Percentiles rank a stretch among this genome's conserved stretches.
Conservation (phyloP, 2,888 invertebrate species). For the Diaperis boleti region DNA sequence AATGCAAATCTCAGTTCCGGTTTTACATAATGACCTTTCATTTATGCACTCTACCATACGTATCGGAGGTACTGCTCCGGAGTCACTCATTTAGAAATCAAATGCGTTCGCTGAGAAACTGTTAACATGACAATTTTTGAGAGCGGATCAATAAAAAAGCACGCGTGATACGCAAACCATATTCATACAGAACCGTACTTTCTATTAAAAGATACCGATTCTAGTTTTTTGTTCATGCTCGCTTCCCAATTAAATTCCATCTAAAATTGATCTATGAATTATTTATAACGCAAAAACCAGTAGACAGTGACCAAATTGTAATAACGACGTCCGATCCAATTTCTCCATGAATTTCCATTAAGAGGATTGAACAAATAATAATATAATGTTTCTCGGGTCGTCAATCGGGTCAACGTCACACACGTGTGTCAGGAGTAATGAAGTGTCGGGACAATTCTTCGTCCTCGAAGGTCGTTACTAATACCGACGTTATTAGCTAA, state of each 20-base stretch:
- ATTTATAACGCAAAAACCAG: conserved; percentile 21
- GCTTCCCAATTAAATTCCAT: conserved; percentile 1
- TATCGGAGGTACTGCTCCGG: not conserved
- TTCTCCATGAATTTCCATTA: conserved; percentile 11
- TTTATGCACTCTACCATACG: conserved; percentile 6
- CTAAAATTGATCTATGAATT: conserved; percentile 19
- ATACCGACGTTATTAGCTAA: conserved; percentile 48
- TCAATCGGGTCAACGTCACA: not conserved
- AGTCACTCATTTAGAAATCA: not conserved
- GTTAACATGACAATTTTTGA: too few species aligned
- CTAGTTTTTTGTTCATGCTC: conserved; percentile 6
- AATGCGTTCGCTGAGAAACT: too few species aligned
- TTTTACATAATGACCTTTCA: conserved; percentile 30
- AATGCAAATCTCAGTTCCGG: conserved; percentile 16
- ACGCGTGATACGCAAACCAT: conserved; percentile 63
- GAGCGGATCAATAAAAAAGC: too few species aligned
- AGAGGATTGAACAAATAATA: not conserved
- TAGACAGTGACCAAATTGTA: conserved; percentile 28
- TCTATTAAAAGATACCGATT: too few species aligned
- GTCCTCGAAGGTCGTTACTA: not conserved
- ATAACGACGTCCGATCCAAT: conserved; percentile 6
- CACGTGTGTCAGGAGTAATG: too few species aligned
- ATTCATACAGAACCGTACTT: too few species aligned
- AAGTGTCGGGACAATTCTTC: conserved; percentile 58
- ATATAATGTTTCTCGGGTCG: not conserved